Evolutionary conservation across 2,888 invertebrate species (phyloP).

Genomic region (Protophormia terraenovae): DNA sequence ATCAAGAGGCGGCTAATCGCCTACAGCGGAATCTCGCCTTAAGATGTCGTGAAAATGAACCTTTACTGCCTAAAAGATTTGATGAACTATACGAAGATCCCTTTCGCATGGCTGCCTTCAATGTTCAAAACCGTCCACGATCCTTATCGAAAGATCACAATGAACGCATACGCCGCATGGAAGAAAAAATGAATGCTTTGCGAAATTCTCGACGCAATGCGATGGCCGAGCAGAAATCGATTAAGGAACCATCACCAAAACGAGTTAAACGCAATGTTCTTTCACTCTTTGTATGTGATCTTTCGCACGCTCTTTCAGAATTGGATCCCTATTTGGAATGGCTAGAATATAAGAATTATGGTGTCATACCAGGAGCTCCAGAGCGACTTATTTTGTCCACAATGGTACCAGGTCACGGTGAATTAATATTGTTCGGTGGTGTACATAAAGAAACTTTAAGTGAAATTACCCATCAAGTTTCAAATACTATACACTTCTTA

Average conservation of each 20-base stretch:
- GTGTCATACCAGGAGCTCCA: conserved; percentile 87
- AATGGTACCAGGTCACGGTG: conserved; percentile 93
- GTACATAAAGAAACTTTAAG: conserved; percentile 90
- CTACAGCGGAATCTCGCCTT: conserved; percentile 80
- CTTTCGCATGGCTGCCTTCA: conserved; percentile 84
- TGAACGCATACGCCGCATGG: conserved; percentile 85
- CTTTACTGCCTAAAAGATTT: conserved; percentile 79
- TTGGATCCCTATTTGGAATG: conserved; percentile 82
- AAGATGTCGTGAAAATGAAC: conserved; percentile 79
- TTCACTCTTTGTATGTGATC: conserved; percentile 93
- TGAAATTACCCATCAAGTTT: conserved; percentile 86
- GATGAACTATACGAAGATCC: conserved; percentile 81
- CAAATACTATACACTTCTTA: conserved; percentile 89
- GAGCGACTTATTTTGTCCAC: conserved; percentile 95
- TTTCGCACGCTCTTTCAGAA: conserved; percentile 86
- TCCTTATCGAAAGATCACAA: conserved; percentile 84
- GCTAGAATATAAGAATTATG: conserved; percentile 83
- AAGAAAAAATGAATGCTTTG: conserved; percentile 83
- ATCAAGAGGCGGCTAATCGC: conserved; percentile 79
- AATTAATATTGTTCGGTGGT: conserved; percentile 98
- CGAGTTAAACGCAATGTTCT: conserved; percentile 86
- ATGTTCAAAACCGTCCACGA: conserved; percentile 78
- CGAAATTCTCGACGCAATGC: conserved; percentile 78
- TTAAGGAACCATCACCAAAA: conserved; percentile 82
- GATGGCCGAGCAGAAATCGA: conserved; percentile 71